These are phyloP conservation scores for Colaptes auratus DNA, from an alignment of 2,113 vertebrate species.

Conservation along the genomic window DNA sequence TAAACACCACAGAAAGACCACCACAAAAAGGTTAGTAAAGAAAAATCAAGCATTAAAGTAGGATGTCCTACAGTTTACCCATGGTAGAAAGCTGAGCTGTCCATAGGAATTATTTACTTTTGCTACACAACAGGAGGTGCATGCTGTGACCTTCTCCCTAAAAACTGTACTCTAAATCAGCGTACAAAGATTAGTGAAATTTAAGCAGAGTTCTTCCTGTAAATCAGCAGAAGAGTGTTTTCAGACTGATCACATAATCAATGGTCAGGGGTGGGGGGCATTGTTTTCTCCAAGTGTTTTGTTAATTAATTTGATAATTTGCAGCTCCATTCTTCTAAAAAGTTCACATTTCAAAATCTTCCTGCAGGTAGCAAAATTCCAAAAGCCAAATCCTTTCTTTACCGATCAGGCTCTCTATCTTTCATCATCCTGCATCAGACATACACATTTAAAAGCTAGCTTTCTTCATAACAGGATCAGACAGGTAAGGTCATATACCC, in stretches of 20 bases:
- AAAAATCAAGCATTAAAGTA: constrained; percentile 55
- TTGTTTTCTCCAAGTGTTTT: not conserved
- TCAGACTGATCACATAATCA: not conserved
- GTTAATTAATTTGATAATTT: not conserved
- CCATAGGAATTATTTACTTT: not conserved
- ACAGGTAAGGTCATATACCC: not conserved
- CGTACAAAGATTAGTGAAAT: not conserved
- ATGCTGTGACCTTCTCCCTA: not conserved
- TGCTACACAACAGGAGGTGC: not conserved
- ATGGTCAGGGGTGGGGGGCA: not conserved
- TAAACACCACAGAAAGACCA: constrained; percentile 14
- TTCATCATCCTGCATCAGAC: not conserved
- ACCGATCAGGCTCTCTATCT: not conserved
- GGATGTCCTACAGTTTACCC: not conserved
- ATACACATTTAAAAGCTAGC: not conserved
- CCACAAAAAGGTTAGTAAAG: not conserved
- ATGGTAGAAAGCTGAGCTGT: not conserved
- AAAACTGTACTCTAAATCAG: not conserved
- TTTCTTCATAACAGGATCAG: not conserved
- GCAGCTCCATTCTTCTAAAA: not conserved
- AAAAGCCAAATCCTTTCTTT: not conserved
- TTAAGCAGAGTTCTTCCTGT: not conserved
- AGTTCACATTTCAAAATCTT: not conserved
- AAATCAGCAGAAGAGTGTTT: not conserved
- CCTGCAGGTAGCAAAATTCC: not conserved